These are phyloP conservation scores for Harpalus rufipes DNA, from an alignment of 2,888 invertebrate genomes.

Conservation along the genomic window DNA sequence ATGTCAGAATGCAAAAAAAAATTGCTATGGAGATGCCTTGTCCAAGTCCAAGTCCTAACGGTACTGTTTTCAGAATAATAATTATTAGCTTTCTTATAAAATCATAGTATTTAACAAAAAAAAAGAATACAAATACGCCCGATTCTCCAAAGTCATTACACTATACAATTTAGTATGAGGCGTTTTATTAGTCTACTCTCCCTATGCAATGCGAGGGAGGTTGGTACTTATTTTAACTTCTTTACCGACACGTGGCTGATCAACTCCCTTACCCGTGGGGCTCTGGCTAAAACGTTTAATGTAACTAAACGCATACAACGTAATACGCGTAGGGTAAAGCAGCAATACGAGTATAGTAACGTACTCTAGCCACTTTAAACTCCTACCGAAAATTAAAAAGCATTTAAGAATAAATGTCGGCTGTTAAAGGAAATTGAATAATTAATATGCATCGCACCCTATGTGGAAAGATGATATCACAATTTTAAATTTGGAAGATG, in stretches of 20 bases:
- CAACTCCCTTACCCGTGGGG: conserved; percentile 50
- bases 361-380: conserved; percentile 33
- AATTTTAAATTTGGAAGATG: neutral
- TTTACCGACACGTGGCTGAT: conserved; percentile 66
- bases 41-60: too few species aligned
- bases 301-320: conserved; percentile 56
- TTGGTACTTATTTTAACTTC: conserved; percentile 63
- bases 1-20: too few species aligned
- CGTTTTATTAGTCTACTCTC: conserved; percentile 40
- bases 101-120: too few species aligned
- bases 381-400: conserved; percentile 64
- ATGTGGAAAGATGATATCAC: neutral
- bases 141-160: too few species aligned
- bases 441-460: conserved; percentile 51
- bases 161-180: conserved; percentile 24
- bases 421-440: conserved; percentile 36
- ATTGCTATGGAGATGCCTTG: too few species aligned
- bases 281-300: conserved; percentile 65
- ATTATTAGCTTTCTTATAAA: too few species aligned
- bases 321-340: neutral
- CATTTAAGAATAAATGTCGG: conserved; percentile 55
- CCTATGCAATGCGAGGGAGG: conserved; percentile 18
- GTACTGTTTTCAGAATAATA: too few species aligned
- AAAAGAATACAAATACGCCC: too few species aligned
- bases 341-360: neutral